Base-by-base conservation (phyloP, 2,888 invertebrate species). In the Xylophagus ater region DNA sequence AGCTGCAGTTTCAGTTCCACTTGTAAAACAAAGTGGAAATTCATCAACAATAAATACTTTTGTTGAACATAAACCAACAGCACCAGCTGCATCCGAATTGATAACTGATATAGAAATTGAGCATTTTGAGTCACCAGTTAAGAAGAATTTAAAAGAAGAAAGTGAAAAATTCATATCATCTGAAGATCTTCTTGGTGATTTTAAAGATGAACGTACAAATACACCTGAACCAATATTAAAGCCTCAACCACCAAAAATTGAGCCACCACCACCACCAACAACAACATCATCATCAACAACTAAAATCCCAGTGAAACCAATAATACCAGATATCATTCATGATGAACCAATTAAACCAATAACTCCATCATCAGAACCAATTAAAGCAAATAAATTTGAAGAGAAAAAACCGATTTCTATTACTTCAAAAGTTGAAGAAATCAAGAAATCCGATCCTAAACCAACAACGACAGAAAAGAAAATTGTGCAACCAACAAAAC, bases 111-210 rank as follows among this genome's bases (percentile, higher is more conserved):
- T 12, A 5, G 37, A 37, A 13, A 18, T 32, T 39, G 12, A 26
- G n/a, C 18, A 31, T 31, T 37, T 37, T 31, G 31, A 37, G 17
- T 37, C 62, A 43, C 61, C 61, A 44, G 60, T 55, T 35, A 62
- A 60, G 43, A 62, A 60, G 48, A 50, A 58, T 15, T 50, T 59
- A 35, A 62, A 62, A 42, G 63, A 62, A 47, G 61, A 61, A 35
- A 60, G 62, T 46, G 65, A 65, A 28, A 61, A 64, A 42, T 65
- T 64, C 36, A 64, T 62, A 37, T 64, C 65, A 2, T 62, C 63
- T 10, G 65, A 65, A 45, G 62, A 65, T 54, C 49, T 65, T 10
- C 40, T 62, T 9, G 56, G 58, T 4, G 62, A 64, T 38, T 61
- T 62, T 37, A 62, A 59, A 43, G 60, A 61, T 20, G 57, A 57